Conservation (phyloP, 2,888 invertebrate species). For the Heliconius hortense region DNA sequence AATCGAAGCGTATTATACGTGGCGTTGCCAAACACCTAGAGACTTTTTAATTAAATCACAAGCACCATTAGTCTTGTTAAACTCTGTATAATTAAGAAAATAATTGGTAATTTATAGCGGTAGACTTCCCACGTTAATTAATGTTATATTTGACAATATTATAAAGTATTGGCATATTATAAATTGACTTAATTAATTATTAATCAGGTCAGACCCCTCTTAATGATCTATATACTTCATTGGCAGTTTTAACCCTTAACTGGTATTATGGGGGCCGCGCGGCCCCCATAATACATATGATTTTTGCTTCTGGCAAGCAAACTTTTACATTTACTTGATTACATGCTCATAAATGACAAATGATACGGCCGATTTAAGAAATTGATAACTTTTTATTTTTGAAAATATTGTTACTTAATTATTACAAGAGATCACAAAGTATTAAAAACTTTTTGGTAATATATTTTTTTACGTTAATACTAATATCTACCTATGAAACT, state of each 20-base stretch:
- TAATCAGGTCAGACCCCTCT: not conserved
- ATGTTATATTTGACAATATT: constrained; percentile 6
- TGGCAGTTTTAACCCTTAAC: not conserved
- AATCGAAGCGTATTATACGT: not conserved
- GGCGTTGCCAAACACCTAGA: not conserved
- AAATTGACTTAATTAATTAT: constrained; percentile 6
- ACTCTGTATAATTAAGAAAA: constrained; percentile 18
- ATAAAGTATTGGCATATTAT: not conserved
- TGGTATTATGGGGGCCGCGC: too few species aligned
- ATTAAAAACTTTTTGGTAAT: too few species aligned
- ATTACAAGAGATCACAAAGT: too few species aligned
- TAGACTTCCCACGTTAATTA: constrained; percentile 7
- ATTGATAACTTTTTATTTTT: too few species aligned
- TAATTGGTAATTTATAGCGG: constrained; percentile 16
- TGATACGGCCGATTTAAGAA: too few species aligned
- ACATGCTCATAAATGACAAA: too few species aligned
- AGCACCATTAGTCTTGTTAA: constrained; percentile 18
- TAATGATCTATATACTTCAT: not conserved
- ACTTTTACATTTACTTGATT: too few species aligned
- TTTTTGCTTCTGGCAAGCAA: too few species aligned
- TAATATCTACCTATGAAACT: too few species aligned
- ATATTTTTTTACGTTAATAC: too few species aligned
- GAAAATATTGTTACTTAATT: too few species aligned
- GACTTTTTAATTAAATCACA: constrained; percentile 7
- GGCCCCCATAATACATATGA: too few species aligned